These are phyloP conservation scores for Synergus gifuensis DNA, from an alignment of 2,888 invertebrate species.

Conservation along the genomic window DNA sequence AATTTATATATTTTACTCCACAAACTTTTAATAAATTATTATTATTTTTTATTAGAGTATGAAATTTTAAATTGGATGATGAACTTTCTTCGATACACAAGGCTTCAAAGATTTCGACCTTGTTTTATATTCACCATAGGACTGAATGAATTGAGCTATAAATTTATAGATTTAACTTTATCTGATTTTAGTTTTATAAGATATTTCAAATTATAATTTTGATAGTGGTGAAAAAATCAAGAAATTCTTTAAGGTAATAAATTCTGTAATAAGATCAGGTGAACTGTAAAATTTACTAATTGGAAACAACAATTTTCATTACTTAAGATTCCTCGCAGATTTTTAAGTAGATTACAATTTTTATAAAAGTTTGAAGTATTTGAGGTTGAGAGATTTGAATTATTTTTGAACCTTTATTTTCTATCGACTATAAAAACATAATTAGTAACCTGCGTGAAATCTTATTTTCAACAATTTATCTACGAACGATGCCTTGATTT, in stretches of 20 bases:
- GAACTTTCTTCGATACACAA: neutral
- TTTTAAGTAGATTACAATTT: neutral
- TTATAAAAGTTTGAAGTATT: neutral
- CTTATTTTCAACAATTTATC: conserved; percentile 57
- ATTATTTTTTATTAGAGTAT: no score
- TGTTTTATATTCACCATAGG: neutral
- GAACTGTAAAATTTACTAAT: conserved; percentile 28
- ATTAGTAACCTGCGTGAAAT: conserved; percentile 56
- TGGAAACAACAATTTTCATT: conserved; percentile 52
- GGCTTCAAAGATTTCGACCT: neutral
- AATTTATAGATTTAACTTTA: no score
- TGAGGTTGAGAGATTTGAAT: neutral
- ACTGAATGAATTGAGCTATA: neutral
- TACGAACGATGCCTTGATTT: conserved; percentile 74
- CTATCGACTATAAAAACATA: no score
- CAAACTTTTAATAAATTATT: no score
- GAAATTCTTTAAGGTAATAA: neutral
- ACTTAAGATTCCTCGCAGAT: conserved; percentile 54
- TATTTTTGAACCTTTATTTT: neutral
- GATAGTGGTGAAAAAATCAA: neutral
- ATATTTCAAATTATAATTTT: neutral
- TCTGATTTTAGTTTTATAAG: neutral
- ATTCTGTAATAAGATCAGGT: conserved; percentile 36
- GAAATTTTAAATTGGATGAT: neutral
- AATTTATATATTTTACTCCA: neutral